Evolutionary conservation across 2,113 vertebrate genomes (phyloP).

Genomic region (Strix uralensis): DNA sequence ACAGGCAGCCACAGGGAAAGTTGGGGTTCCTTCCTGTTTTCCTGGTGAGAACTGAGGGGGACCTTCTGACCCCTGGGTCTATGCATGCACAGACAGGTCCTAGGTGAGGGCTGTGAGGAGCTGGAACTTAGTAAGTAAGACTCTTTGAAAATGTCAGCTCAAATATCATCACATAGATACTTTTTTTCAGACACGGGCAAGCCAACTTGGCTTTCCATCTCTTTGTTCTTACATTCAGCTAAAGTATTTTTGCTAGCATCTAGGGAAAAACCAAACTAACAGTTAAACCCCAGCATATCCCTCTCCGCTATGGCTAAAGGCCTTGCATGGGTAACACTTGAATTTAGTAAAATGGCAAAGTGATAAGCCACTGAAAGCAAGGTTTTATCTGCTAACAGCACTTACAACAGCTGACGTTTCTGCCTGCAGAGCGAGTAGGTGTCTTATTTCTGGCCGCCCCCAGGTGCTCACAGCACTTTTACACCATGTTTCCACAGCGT

Average conservation of each 20-base stretch:
- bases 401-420: not conserved
- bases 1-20: not conserved
- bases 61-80: not conserved
- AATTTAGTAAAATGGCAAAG: not conserved
- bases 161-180: not conserved
- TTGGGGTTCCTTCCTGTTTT: not conserved
- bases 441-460: not conserved
- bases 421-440: not conserved
- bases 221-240: not conserved
- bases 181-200: not conserved
- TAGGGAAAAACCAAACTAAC: not conserved
- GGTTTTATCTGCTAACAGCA: not conserved
- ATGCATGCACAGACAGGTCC: not conserved
- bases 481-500: not conserved
- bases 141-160: not conserved
- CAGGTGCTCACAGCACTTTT: not conserved
- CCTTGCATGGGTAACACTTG: not conserved
- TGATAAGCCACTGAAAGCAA: not conserved
- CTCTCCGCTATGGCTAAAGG: not conserved
- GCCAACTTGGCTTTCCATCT: not conserved
- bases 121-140: not conserved
- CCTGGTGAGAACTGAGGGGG: not conserved
- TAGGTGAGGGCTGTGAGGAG: not conserved
- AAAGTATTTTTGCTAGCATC: not conserved
- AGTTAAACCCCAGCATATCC: not conserved